Base-by-base conservation (phyloP, 2,888 invertebrate species). In the Gerris lacustris region DNA sequence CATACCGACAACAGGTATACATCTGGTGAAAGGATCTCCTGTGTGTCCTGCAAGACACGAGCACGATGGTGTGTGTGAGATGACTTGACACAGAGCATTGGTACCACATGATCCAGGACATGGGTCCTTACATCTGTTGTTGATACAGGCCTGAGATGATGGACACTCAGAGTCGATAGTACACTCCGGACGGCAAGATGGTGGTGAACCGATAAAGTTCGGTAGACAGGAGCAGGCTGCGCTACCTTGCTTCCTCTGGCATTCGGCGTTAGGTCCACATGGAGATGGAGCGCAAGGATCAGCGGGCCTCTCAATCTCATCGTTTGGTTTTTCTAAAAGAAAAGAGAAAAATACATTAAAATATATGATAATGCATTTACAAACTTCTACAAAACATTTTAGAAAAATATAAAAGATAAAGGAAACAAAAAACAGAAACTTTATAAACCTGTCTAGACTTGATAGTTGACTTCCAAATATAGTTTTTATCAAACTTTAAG, bases 21-120 rank as follows among this genome's bases (percentile, higher is more conserved):
- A 88, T 76, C 84, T 82, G 0, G 85, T 84, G 78, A 91, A 90
- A 67, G 91, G 89, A 82, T 91, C 89, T 74, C 91, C 90, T 76
- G 87, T 87, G 77, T 85, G 89, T 64, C 86, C 86, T 74, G 79
- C 80, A 64, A 82, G 83, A 78, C 92, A 92, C 31, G 73, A 71
- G 72, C 77, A 77, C 31, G 76, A 73, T 6, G 77, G 77, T 43
- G 76, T 76, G 70, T 77, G 77, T 69, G 76, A 76, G 69, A 77
- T 73, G 43, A 76, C 75, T 15, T 72, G 69, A 71, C 76, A 76
- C 64, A 72, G 71, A 15, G 76, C 76, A 66, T 76, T 76, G 9
- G 73, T 66, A 43, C 77, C 77, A 63, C 77, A 77, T 15, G 77
- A 76, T 47, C 77, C 77, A 9, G 76, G 76, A 68, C 77, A 77